Conservation (phyloP, 2,888 invertebrate genomes). For the Pristionchus exspectatus region DNA sequence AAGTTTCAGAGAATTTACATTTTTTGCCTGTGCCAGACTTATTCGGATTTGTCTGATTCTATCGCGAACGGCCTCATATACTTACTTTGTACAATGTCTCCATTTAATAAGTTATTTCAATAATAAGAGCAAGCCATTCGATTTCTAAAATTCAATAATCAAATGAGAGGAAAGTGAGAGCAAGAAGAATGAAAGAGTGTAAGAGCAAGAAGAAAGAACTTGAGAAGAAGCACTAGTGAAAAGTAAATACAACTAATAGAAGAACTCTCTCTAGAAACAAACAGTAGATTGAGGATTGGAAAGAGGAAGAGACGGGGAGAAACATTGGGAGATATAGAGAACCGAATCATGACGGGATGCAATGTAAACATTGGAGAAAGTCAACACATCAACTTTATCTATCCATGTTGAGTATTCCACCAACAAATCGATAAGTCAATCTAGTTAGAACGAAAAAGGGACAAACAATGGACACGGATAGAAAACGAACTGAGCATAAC, state of each 20-base stretch:
- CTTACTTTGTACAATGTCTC: conserved; percentile 26
- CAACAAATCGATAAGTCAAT: not conserved
- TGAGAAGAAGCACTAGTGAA: not conserved
- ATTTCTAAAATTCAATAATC: not conserved
- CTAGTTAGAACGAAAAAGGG: not conserved
- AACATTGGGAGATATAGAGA: conserved; percentile 2
- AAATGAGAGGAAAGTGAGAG: not conserved
- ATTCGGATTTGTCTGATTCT: too few species aligned
- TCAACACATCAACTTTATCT: conserved; percentile 51
- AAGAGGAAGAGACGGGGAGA: not conserved
- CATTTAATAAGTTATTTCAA: not conserved
- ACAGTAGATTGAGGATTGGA: not conserved
- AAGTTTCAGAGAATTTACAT: too few species aligned
- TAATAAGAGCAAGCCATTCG: not conserved
- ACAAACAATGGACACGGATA: not conserved
- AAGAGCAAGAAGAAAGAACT: not conserved
- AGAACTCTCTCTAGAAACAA: not conserved
- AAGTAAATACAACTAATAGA: not conserved
- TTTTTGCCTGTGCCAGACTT: too few species aligned
- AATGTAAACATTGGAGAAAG: conserved; percentile 14
- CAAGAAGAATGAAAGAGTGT: not conserved
- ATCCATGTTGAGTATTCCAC: conserved; percentile 18
- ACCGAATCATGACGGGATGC: conserved; percentile 5
- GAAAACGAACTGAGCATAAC: not conserved
- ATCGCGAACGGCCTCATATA: too few species aligned